Base-by-base conservation (phyloP, 2,888 invertebrate species). In the Microdon myrmicae region DNA sequence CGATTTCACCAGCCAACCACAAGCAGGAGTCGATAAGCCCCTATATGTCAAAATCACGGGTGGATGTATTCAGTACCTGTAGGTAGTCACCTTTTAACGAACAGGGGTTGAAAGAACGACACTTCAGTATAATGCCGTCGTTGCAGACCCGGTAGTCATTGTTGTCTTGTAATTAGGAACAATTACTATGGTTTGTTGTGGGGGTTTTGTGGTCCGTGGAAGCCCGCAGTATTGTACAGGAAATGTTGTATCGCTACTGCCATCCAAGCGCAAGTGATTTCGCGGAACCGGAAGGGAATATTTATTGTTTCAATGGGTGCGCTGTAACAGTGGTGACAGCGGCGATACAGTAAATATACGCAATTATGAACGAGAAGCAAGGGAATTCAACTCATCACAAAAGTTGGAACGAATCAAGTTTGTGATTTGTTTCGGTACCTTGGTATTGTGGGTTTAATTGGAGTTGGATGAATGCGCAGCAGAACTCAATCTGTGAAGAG, bases 101-200 rank as follows among this genome's bases (percentile, higher is more conserved):
- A 7, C 12, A 28, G 29, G 28, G 26, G 38, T 28, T 34, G 31
- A 3, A 19, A 10, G 26, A 8, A n/a, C 17, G 19, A 19, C 3
- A 6, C 4, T 13, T 19, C 28, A 26, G 26, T 6, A 32, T n/a
- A n/a, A n/a, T n/a, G n/a, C n/a, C n/a, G n/a, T n/a, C n/a, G n/a
- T n/a, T n/a, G n/a, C n/a, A n/a, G n/a, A n/a, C n/a, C n/a, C n/a
- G n/a, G n/a, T n/a, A n/a, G n/a, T 17, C 51, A 20, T 45, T 34
- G 35, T 56, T 64, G 61, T 64, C 45, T 51, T 25, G 47, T 56
- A 64, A 64, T 64, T 64, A 64, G 61, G 61, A 51, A 12, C 61
- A 64, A 64, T 64, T 56, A 56, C 56, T 64, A 41, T 64, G 51
- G 45, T 22, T 41, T 55, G 32, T 56, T 64, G 51, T 26, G 14